These are phyloP conservation scores for Botia almorhae DNA, from an alignment of 2,797 vertebrate genomes.

Conservation along the genomic window DNA sequence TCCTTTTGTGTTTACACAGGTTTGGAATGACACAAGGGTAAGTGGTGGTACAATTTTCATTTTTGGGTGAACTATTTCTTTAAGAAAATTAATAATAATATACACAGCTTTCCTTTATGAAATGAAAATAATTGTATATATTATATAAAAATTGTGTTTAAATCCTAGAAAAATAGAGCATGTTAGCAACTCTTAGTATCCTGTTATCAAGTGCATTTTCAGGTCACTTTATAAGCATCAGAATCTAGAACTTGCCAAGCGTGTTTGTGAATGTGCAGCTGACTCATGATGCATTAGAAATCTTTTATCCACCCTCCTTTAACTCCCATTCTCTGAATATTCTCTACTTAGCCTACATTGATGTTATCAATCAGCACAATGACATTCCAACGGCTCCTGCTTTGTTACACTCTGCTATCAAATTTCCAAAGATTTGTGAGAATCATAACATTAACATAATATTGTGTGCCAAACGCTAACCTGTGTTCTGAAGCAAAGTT, in stretches of 20 bases:
- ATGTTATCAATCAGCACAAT: neutral
- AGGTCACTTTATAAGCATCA: neutral
- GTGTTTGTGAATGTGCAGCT: neutral
- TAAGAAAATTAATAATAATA: neutral
- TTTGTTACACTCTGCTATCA: slow-evolving; percentile 12
- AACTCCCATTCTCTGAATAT: neutral
- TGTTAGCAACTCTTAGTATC: neutral
- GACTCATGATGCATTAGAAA: neutral
- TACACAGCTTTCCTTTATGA: neutral
- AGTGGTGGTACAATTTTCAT: neutral
- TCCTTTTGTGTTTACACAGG: neutral
- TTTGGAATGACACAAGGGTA: neutral
- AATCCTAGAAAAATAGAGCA: neutral
- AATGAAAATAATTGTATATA: too few relatives aligned
- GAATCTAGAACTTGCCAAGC: neutral
- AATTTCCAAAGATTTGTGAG: neutral
- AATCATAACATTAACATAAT: neutral
- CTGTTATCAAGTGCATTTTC: neutral
- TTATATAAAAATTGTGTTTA: neutral
- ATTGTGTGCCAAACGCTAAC: too few relatives aligned
- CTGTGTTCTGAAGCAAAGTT: neutral
- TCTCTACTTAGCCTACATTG: neutral
- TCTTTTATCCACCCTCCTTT: too few relatives aligned
- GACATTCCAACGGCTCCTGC: neutral
- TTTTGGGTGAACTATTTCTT: neutral